Evolutionary conservation across 2,888 invertebrate species (phyloP).

Genomic region (Drosophila pegasa): DNA sequence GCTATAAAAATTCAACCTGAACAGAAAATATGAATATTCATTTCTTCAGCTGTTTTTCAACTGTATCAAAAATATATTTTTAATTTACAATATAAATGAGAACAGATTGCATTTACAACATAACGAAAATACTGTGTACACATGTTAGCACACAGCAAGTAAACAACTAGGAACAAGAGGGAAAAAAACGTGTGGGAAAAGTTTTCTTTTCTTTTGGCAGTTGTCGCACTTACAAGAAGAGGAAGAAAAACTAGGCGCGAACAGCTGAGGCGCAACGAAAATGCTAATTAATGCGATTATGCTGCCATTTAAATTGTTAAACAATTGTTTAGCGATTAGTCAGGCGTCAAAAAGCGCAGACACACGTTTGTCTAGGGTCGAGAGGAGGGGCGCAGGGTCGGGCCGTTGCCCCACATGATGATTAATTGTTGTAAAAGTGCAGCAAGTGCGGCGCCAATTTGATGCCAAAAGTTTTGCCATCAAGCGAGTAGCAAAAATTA

Average conservation of each 20-base stretch:
- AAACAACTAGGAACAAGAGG: conserved; percentile 6
- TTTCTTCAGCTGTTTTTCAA: conserved; percentile 29
- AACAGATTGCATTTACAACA: conserved; percentile 14
- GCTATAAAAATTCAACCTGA: no score
- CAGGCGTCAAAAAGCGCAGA: conserved; percentile 56
- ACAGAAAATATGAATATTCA: conserved; percentile 17
- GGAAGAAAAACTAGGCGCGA: conserved; percentile 10
- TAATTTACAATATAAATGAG: conserved; percentile 8
- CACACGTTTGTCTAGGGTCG: conserved; percentile 11
- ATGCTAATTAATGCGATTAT: conserved; percentile 82
- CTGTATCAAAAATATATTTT: conserved; percentile 9
- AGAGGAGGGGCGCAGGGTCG: not conserved
- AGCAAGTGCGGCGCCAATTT: conserved; percentile 65
- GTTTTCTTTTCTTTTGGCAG: conserved; percentile 38
- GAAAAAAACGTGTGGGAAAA: conserved; percentile 19
- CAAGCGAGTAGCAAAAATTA: conserved; percentile 52
- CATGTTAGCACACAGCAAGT: conserved; percentile 6
- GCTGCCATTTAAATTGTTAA: conserved; percentile 75
- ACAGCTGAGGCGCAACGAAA: conserved; percentile 61
- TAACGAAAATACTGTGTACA: conserved; percentile 1
- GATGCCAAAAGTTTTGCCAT: conserved; percentile 75
- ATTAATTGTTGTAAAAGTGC: conserved; percentile 73
- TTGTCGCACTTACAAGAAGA: conserved; percentile 23
- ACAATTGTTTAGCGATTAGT: conserved; percentile 81
- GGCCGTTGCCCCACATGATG: conserved; percentile 43